phyloP scores from a whole-genome alignment of 2,888 invertebrate genomes.

The Sussaba pulchella region DNA sequence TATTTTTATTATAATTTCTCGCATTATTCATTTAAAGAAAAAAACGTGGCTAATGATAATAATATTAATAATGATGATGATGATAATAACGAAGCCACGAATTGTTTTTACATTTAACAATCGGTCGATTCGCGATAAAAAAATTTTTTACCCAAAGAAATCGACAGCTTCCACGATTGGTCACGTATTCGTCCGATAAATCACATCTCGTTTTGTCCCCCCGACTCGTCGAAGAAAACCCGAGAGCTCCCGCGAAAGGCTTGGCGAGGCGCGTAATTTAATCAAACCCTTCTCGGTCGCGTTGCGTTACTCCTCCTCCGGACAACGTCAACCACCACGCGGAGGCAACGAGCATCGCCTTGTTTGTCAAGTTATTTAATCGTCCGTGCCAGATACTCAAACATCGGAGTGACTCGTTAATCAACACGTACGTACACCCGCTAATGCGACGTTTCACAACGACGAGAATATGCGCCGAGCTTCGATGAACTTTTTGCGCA shows the following conservation, averaged over 20 bases:
- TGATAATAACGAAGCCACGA: not conserved
- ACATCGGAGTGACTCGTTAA: conserved; percentile 75
- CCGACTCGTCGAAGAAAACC: not conserved
- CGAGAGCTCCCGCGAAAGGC: not conserved
- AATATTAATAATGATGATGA: too few relatives aligned
- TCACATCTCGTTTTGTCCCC: conserved; percentile 3
- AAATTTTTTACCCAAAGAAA: conserved; percentile 12
- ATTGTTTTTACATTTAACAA: conserved; percentile 20
- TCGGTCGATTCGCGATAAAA: conserved; percentile 48
- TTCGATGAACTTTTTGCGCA: too few relatives aligned
- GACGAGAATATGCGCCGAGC: not conserved
- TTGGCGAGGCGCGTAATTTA: conserved; percentile 72
- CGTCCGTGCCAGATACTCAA: conserved; percentile 78
- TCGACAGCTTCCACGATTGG: conserved; percentile 62
- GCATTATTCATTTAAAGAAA: too few relatives aligned
- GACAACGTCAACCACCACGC: not conserved
- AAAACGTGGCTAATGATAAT: too few relatives aligned
- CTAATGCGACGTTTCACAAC: not conserved
- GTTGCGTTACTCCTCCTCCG: conserved; percentile 41
- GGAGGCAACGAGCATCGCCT: conserved; percentile 64
- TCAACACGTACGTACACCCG: conserved; percentile 74
- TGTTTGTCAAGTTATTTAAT: conserved; percentile 74
- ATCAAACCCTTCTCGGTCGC: conserved; percentile 65
- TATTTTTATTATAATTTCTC: too few relatives aligned
- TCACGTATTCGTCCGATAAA: conserved; percentile 63